phyloP scores from a whole-genome alignment of 2,888 invertebrate species.

The Polydrusus cervinus region DNA sequence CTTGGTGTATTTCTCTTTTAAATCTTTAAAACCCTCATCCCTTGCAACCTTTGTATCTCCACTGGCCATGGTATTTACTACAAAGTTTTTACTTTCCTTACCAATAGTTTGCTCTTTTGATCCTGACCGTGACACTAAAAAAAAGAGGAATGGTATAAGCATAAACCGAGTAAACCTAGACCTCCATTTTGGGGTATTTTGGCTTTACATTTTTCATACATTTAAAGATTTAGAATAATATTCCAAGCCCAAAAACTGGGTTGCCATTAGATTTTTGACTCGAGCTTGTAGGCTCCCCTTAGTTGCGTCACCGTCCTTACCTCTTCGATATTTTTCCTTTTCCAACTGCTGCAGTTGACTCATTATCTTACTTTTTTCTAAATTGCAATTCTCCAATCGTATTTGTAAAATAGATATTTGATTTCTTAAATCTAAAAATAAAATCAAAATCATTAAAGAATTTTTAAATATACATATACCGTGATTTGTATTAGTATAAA shows the following conservation, averaged over 20 bases:
- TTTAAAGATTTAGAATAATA: no score
- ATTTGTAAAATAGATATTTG: constrained; percentile 73
- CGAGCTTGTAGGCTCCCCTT: no score
- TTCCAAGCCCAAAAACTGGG: no score
- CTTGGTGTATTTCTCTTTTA: constrained; percentile 68
- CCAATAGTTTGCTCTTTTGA: background rate
- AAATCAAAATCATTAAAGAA: background rate
- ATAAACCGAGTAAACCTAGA: no score
- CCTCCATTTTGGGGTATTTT: no score
- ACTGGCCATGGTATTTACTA: constrained; percentile 70
- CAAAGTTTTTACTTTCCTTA: constrained; percentile 64
- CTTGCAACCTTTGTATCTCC: constrained; percentile 69
- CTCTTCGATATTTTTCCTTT: constrained; percentile 75
- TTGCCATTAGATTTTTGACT: no score
- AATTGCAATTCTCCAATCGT: constrained; percentile 76
- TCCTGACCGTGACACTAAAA: constrained; percentile 5
- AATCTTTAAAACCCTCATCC: constrained; percentile 69
- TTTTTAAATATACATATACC: no score
- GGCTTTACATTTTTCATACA: no score
- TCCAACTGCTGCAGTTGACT: constrained; percentile 70
- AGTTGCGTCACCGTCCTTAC: no score
- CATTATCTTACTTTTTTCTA: constrained; percentile 60
- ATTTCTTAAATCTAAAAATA: constrained; percentile 71
- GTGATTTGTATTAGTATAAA: no score
- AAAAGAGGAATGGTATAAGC: background rate